Conservation (phyloP, 2,888 invertebrate genomes). For the Lathronympha strigana region DNA sequence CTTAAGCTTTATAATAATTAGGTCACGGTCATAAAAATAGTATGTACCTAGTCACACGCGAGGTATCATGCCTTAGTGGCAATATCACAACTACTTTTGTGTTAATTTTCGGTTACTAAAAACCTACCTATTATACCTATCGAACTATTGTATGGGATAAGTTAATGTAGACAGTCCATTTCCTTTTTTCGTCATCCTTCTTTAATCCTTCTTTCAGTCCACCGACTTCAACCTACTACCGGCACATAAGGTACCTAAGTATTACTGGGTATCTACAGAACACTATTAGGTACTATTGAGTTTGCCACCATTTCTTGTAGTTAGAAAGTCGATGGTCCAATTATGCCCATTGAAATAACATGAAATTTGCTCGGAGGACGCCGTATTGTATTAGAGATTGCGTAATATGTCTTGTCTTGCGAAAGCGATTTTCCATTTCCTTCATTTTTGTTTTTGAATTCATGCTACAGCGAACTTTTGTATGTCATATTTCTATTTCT, state of each 20-base stretch:
- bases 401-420: constrained; percentile 36
- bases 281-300: neutral
- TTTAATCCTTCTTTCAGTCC: neutral
- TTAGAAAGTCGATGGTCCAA: constrained; percentile 21
- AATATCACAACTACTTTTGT: too few relatives aligned
- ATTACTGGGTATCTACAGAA: neutral
- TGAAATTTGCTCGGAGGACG: neutral
- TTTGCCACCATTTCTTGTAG: neutral
- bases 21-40: too few relatives aligned
- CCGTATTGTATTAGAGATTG: constrained; percentile 19
- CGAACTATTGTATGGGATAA: too few relatives aligned
- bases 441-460: constrained; percentile 27
- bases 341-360: constrained; percentile 5
- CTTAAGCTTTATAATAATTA: too few relatives aligned
- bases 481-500: constrained; percentile 11
- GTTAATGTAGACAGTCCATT: too few relatives aligned
- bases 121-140: too few relatives aligned
- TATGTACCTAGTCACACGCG: too few relatives aligned
- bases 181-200: too few relatives aligned
- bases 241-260: too few relatives aligned
- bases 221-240: neutral
- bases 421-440: constrained; percentile 36
- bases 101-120: too few relatives aligned
- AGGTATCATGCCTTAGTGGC: too few relatives aligned
- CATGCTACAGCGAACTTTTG: constrained; percentile 38